phyloP scores from a whole-genome alignment of 35 echinoderm and acorn worm genomes.

The Heliocidaris erythrogramma region DNA sequence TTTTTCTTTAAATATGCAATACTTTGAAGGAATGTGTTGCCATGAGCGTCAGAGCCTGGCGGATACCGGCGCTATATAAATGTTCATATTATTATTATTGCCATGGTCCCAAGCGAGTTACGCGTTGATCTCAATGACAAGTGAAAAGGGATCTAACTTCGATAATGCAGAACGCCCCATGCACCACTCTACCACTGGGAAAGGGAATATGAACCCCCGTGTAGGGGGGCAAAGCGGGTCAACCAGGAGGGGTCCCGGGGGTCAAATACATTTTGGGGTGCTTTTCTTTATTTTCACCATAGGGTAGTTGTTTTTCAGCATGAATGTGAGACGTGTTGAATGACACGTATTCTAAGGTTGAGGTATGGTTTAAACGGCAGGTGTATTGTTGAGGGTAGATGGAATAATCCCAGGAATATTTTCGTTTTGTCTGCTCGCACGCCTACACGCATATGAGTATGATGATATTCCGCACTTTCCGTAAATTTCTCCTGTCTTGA shows the following conservation, averaged over 20 bases:
- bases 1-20: neutral
- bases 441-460: neutral
- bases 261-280: conserved; percentile 29
- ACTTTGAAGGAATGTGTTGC: neutral
- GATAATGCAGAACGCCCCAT: neutral
- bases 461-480: neutral
- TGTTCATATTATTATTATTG: no score
- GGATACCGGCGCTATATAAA: no score
- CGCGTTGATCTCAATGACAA: neutral
- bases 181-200: neutral
- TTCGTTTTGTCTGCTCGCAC: neutral
- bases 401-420: neutral
- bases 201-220: conserved; percentile 2
- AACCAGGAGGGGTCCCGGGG: neutral
- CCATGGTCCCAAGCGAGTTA: neutral
- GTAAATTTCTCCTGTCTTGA: no score
- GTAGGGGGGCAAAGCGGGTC: conserved; percentile 24
- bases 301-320: conserved; percentile 14
- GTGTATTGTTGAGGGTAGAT: neutral
- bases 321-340: neutral
- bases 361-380: neutral
- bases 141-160: neutral
- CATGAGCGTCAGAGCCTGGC: no score
- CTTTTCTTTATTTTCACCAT: neutral
- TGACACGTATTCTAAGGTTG: neutral